phyloP scores from a whole-genome alignment of 2,888 invertebrate species.

The Baronia brevicornis region DNA sequence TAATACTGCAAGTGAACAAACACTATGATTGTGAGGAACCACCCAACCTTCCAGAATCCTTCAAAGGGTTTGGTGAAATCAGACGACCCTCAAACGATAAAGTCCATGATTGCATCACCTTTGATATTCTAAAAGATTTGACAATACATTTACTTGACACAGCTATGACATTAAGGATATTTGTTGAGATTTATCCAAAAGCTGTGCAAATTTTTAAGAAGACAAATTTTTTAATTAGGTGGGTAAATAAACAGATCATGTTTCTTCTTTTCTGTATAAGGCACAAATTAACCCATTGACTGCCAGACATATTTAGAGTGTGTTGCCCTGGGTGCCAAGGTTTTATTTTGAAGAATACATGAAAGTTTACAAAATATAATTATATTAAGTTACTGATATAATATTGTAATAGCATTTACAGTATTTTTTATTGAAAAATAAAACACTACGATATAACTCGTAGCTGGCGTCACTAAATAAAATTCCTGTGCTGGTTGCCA shows the following conservation, averaged over 20 bases:
- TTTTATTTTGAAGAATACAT: too few species aligned
- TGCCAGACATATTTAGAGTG: too few species aligned
- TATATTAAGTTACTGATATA: too few species aligned
- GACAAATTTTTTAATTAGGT: slow-evolving; percentile 28
- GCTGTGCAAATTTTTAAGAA: slow-evolving; percentile 70
- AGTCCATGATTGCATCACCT: slow-evolving; percentile 46
- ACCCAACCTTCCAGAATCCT: slow-evolving; percentile 63
- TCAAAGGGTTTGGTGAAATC: slow-evolving; percentile 63
- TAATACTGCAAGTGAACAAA: slow-evolving; percentile 69
- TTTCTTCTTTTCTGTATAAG: neutral
- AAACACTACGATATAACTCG: too few species aligned
- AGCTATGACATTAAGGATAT: slow-evolving; percentile 79
- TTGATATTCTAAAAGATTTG: slow-evolving; percentile 77
- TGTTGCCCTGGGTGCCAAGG: too few species aligned
- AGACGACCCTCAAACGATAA: slow-evolving; percentile 40
- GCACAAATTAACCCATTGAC: slow-evolving; percentile 2
- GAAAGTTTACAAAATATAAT: too few species aligned
- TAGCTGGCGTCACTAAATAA: too few species aligned
- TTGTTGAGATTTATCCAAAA: slow-evolving; percentile 80
- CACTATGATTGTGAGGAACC: slow-evolving; percentile 57
- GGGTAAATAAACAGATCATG: neutral
- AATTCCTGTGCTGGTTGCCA: too few species aligned
- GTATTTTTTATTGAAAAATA: too few species aligned
- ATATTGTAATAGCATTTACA: too few species aligned
- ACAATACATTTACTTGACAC: slow-evolving; percentile 82